Evolutionary conservation across 1,140 invertebrate genomes (phyloP), one percentile per base, ranked within the genome.

Genomic region (Oreohelix idahoensis): DNA sequence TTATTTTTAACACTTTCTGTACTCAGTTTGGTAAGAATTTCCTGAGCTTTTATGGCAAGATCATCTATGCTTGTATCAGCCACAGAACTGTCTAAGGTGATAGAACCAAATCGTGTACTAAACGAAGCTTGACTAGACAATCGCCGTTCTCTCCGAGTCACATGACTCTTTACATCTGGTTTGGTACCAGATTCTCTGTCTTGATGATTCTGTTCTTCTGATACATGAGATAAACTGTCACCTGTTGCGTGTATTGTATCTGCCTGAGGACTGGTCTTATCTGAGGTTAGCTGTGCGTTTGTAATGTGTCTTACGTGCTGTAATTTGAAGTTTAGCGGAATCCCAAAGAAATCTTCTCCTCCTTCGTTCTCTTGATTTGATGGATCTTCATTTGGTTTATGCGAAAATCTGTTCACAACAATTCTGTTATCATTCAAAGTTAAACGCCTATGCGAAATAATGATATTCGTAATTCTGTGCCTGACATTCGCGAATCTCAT

Each of bases 331-430:
- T 69, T 36, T 42, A 66, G 20, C 15, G 77, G 58, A 66, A 79
- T 66, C 38, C 77, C 77, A 69, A 79, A 79, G 58, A 79, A 79
- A 69, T 79, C 77, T n/a, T 79, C 77, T 35, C 36, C 32, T 17
- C 11, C n/a, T n/a, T 73, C 71, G 17, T 74, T 42, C 15, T 74
- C 38, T 1, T 10, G 1, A 5, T 42, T 1, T 39, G 42, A 42
- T 17, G 36, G 71, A 74, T 45, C 39, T 23, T n/a, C 11, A 45
- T 74, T 42, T 74, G 42, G 0, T 42, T 58, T 23, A 42, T 42
- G 38, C 23, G 36, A 42, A 39, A 74, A 45, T 23, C 2, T 74
- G 26, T 26, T 74, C 11, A 39, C 2, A 29, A 74, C 8, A 11
- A n/a, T 39, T 45, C 38, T 23, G 26, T 36, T 45, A 2, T 74